A percentile compares a stretch with the other conserved stretches of the same genome.
phyloP scores from a whole-genome alignment of 2,113 vertebrate species.

The Xiphorhynchus elegans region DNA sequence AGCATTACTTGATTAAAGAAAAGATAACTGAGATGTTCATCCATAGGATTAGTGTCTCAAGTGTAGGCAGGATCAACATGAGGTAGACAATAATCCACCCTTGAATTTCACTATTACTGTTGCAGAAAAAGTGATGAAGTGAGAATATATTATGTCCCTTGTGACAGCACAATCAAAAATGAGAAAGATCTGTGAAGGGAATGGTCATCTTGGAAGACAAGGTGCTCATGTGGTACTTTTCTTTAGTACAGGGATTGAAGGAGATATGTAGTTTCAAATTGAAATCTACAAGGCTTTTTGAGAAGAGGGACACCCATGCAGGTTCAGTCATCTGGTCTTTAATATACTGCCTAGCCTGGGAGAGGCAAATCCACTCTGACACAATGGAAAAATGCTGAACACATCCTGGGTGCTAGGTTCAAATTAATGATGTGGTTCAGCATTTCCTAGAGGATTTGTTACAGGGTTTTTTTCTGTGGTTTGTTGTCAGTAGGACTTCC shows the following conservation, averaged over 20 bases:
- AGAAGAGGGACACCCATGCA: neutral
- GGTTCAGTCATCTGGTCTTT: neutral
- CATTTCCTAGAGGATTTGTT: neutral
- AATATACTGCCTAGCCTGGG: neutral
- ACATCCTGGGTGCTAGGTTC: neutral
- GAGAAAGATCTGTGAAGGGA: neutral
- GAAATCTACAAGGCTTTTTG: neutral
- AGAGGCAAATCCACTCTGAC: neutral
- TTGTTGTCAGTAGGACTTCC: neutral
- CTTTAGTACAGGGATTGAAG: neutral
- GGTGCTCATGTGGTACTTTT: neutral
- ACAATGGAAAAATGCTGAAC: neutral
- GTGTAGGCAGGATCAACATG: neutral
- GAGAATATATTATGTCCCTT: neutral
- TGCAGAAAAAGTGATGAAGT: constrained; percentile 7
- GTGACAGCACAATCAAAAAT: neutral
- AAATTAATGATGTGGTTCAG: neutral
- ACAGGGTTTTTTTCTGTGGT: neutral
- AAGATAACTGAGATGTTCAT: constrained; percentile 25
- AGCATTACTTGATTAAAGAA: constrained; percentile 23
- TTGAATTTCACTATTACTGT: neutral
- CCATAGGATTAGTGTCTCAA: constrained; percentile 11
- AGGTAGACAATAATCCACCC: constrained; percentile 25
- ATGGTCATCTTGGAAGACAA: neutral
- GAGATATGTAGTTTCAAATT: neutral